Evolutionary conservation across 1,140 invertebrate genomes (phyloP).

Genomic region (Mylabris phalerata): DNA sequence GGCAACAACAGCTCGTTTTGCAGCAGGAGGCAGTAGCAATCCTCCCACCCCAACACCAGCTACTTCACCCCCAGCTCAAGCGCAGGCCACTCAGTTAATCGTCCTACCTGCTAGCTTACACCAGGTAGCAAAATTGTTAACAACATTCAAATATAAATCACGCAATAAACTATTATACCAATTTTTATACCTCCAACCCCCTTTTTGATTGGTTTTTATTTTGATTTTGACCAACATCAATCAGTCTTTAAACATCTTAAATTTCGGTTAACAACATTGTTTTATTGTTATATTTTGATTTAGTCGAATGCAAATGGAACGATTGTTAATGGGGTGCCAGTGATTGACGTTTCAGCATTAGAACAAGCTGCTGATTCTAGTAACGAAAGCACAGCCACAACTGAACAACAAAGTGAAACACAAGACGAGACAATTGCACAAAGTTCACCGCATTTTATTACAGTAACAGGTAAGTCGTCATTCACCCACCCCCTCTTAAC

Average conservation of each 20-base stretch:
- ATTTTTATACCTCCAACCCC: not conserved
- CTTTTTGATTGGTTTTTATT: not conserved
- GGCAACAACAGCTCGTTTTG: conserved; percentile 43
- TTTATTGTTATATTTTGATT: not conserved
- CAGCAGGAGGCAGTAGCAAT: conserved; percentile 37
- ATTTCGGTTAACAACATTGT: not conserved
- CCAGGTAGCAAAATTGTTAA: conserved; percentile 32
- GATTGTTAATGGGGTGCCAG: conserved; percentile 40
- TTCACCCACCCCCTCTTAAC: no score
- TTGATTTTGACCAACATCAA: not conserved
- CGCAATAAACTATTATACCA: no score
- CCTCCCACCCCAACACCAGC: conserved; percentile 39
- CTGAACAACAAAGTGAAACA: conserved; percentile 34
- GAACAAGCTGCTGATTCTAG: conserved; percentile 41
- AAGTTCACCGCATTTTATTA: conserved; percentile 40
- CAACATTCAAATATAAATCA: no score
- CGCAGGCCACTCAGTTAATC: conserved; percentile 40
- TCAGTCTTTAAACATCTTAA: no score
- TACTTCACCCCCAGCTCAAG: conserved; percentile 36
- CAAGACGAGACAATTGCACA: conserved; percentile 39
- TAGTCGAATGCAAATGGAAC: conserved; percentile 26
- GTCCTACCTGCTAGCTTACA: conserved; percentile 42
- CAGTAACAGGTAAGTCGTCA: conserved; percentile 37
- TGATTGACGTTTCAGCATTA: conserved; percentile 39
- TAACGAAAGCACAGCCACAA: conserved; percentile 40